Evolutionary conservation across 2,888 invertebrate species (phyloP), one percentile per base, ranked within the genome.

Genomic region (Mystacides longicornis): DNA sequence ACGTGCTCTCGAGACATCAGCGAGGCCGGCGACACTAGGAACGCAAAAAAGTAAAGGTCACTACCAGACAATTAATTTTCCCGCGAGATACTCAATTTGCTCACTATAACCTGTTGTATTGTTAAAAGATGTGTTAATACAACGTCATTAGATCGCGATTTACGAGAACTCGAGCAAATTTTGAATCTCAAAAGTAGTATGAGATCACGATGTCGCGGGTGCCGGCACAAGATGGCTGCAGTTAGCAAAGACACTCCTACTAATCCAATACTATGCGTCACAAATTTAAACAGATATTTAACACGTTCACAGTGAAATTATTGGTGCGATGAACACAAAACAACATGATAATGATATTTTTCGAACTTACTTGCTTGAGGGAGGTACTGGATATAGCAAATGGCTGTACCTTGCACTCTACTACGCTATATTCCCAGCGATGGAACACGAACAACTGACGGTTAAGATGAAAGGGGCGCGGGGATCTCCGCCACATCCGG

Each of bases 181-280:
- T 5, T 27, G 43, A 31, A 31, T 21, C 9, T 49, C 22, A 27
- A 18, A 23, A 53, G 42, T 33, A 43, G 23, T 23, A 31, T 14
- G 49, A n/a, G 57, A 57, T 71, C 71, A 74, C 73, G 74, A 77
- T 76, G 76, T 73, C 71, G 76, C 77, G 77, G 77, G 76, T 66
- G 70, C 69, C 67, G 52, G 37, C 67, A 74, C 76, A 78, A 77
- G 78, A 77, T 78, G 77, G 77, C 77, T 77, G 71, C 70, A 37
- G n/a, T n/a, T 37, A 73, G 68, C 64, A 68, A 37, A 37, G 79
- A 73, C 80, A 80, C 80, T 80, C 79, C 80, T 77, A 75, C 37
- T 37, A 37, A 37, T 37, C 37, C 37, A 7, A 16, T 7, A 37
- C 74, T 65, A 79, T 80, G 80, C 80, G 80, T 80, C 80, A 80